These are phyloP conservation scores for Chrysogorgia sp. DNA, from an alignment of 92 coral and sea anemone genomes.

Conservation along the genomic window DNA sequence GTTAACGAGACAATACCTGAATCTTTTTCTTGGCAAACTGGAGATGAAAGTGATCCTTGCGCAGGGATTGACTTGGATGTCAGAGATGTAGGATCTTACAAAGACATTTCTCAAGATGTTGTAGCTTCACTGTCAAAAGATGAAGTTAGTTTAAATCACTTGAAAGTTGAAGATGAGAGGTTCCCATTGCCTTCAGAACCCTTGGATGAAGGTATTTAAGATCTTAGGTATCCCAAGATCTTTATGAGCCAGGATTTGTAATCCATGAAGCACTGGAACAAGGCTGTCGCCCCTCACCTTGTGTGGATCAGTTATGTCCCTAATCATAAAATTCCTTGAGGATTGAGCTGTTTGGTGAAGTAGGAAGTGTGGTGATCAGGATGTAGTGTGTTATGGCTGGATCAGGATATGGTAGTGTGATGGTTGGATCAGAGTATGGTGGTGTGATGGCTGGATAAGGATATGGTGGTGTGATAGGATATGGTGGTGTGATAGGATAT, in stretches of 20 bases:
- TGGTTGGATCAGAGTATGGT: no score
- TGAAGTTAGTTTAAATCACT: neutral
- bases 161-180: conserved; percentile 20
- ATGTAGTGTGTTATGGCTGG: no score
- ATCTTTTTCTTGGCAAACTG: neutral
- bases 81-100: neutral
- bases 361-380: no score
- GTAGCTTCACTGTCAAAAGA: neutral
- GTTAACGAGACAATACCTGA: neutral
- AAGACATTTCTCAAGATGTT: neutral
- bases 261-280: no score
- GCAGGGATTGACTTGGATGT: conserved; percentile 22
- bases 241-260: neutral
- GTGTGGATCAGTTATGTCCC: no score
- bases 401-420: no score
- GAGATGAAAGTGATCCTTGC: conserved; percentile 29
- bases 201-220: conserved; percentile 23
- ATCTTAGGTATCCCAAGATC: neutral
- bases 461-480: no score
- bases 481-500: no score
- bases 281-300: no score
- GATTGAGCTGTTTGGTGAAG: no score
- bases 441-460: no score
- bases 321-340: no score
- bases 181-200: conserved; percentile 35